Evolutionary conservation across 37 sponge, comb jelly and placozoan species (phyloP), one percentile per base, ranked within the genome.

Genomic region (Axinella damicornis): DNA sequence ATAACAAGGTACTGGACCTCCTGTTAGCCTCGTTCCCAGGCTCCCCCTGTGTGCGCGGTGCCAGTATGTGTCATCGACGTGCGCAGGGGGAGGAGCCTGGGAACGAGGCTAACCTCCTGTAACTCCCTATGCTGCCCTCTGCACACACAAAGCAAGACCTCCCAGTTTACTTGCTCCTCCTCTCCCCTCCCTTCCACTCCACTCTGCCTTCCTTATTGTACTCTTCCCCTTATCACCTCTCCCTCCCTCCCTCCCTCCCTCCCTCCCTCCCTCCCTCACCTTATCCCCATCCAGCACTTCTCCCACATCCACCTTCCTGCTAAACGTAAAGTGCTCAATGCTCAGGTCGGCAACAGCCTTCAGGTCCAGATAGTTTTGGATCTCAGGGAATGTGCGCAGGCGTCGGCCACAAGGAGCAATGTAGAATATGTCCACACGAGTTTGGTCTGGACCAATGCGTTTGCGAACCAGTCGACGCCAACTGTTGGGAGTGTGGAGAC

Each of bases 341-440:
- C 63, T 80, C 19, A 97, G 71, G 27, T 94, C 84, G 0, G 81
- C 13, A 0, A 66, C 54, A 14, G 0, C 28, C 31, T 74, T 88
- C 35, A 57, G 34, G 64, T 78, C 67, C 31, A 93, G 79, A 83
- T 89, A 79, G 31, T 84, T 62, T 61, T 90, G 88, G 32, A 97
- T 89, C 80, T 94, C 98, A 0, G 90, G 91, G 81, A 95, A 97
- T 15, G 95, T 92, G 17, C 98, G 82, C 31, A 97, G 91, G 22
- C 90, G 73, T 20, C 96, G 85, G 19, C 93, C 90, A 67, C 86
- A 86, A 1, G 98, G 98, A 0, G 98, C 79, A 28, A 95, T 86
- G 87, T 97, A 97, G 73, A 79, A 87, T 21, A 97, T 94, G 59
- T 97, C 98, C 30, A 84, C 93, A 28, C 93, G 81, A 5, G 77